Percentiles rank a stretch among this genome's conserved stretches.
phyloP scores from a whole-genome alignment of 2,113 vertebrate species.

The Neopipo cinnamomea region DNA sequence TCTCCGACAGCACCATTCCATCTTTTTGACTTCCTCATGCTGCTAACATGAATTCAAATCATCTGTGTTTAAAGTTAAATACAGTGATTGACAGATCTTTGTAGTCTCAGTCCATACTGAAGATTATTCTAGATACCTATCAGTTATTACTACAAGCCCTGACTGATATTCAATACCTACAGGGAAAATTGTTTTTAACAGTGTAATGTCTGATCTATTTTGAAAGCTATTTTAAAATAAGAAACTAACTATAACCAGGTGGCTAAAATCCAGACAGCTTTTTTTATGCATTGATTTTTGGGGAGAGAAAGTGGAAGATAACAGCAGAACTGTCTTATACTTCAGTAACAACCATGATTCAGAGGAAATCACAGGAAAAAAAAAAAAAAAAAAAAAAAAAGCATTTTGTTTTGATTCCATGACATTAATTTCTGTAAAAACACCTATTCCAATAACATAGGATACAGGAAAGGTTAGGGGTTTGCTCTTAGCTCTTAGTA shows the following conservation, averaged over 20 bases:
- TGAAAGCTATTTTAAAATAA: conserved; percentile 80
- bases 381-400: neutral
- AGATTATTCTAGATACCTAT: conserved; percentile 83
- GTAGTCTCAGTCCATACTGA: conserved; percentile 72
- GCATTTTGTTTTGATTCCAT: conserved; percentile 7
- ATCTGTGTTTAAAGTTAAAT: conserved; percentile 78
- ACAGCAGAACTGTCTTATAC: conserved; percentile 2
- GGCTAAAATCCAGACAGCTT: conserved; percentile 68
- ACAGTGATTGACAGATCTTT: conserved; percentile 80
- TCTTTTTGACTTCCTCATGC: conserved; percentile 82
- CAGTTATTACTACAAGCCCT: conserved; percentile 81
- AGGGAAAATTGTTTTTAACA: conserved; percentile 81
- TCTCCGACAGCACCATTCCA: conserved; percentile 73
- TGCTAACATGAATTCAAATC: conserved; percentile 83
- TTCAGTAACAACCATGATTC: neutral
- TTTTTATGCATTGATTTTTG: conserved; percentile 20
- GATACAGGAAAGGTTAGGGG: neutral
- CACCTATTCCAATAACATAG: neutral
- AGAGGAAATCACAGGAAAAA: neutral
- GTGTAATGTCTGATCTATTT: conserved; percentile 80
- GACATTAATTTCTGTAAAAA: neutral
- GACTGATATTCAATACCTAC: conserved; percentile 81
- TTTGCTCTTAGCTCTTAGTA: neutral
- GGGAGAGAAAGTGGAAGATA: neutral
- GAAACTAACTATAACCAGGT: conserved; percentile 81